Evolutionary conservation across 2,888 invertebrate species (phyloP), one percentile per base, ranked within the genome.

Genomic region (Lagria hirta): DNA sequence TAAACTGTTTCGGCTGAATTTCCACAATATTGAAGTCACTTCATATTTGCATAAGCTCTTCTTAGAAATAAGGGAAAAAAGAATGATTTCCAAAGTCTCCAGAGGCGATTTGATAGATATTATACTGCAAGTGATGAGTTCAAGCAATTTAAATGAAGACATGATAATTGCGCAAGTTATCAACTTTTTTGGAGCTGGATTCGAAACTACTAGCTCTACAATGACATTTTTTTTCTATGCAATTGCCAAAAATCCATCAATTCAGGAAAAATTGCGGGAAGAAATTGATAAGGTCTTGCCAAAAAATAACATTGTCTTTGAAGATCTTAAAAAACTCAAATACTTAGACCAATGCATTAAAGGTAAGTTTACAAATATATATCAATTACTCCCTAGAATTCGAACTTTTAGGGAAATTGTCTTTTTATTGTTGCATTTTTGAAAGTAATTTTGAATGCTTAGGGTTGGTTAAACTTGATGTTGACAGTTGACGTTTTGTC

Each of bases 71-170:
- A 5, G 6, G 24, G 24, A 24, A 11, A 24, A 24, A 11, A 18
- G 18, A 18, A 4, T 4, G 7, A 6, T 7, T 18, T 18, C 7
- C 7, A 6, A 18, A 6, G 18, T 4, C 18, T 18, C 18, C 5
- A 5, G 24, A 24, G 8, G 8, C 8, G 24, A 24, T 24, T 4
- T 24, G 24, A 4, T 24, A 4, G 24, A 24, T 24, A 24, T 18
- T 7, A 18, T 18, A 6, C 5, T 18, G 4, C 18, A 6, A 18
- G 5, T 18, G n/a, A n/a, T 7, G 18, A 18, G 7, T 6, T 6
- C 5, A 6, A 18, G 18, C 5, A 6, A 18, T 18, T 7, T 5
- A 20, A 20, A 20, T 20, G 20, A 20, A 20, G 7, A 20, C 5
- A 7, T 24, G 6, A 5, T 6, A 24, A 7, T 24, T 24, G 24